A percentile compares a stretch with the other conserved stretches of the same genome.
phyloP scores from a whole-genome alignment of 2,888 invertebrate species.

The Sepioteuthis lessoniana region DNA sequence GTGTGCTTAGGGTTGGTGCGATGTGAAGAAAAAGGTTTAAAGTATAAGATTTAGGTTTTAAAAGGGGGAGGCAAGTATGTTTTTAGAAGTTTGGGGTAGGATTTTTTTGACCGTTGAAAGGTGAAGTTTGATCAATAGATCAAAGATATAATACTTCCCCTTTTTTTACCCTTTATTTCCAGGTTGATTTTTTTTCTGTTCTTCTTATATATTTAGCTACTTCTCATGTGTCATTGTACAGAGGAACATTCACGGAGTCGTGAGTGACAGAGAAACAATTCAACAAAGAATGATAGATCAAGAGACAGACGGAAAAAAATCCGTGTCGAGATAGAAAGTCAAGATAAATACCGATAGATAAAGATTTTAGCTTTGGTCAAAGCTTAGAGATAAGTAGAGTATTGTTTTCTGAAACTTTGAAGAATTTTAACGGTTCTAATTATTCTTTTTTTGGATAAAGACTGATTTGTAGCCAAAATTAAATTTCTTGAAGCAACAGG shows the following conservation, averaged over 20 bases:
- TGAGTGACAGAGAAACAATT: background rate
- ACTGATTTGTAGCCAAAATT: background rate
- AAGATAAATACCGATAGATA: background rate
- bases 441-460: background rate
- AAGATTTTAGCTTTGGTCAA: background rate
- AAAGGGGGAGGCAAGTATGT: background rate
- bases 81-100: background rate
- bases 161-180: background rate
- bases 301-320: no score
- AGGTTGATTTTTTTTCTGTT: background rate
- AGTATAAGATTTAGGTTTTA: background rate
- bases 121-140: background rate
- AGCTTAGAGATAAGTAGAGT: background rate
- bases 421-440: background rate
- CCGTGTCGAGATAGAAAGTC: no score
- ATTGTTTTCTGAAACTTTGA: background rate
- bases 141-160: no score
- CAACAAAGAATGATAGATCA: background rate
- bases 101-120: background rate
- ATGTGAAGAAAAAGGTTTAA: no score
- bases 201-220: background rate
- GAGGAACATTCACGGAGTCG: background rate
- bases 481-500: background rate
- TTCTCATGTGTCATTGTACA: background rate
- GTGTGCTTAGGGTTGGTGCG: background rate